phyloP scores from a whole-genome alignment of 2,113 vertebrate species.

The Lucifuga dentata region DNA sequence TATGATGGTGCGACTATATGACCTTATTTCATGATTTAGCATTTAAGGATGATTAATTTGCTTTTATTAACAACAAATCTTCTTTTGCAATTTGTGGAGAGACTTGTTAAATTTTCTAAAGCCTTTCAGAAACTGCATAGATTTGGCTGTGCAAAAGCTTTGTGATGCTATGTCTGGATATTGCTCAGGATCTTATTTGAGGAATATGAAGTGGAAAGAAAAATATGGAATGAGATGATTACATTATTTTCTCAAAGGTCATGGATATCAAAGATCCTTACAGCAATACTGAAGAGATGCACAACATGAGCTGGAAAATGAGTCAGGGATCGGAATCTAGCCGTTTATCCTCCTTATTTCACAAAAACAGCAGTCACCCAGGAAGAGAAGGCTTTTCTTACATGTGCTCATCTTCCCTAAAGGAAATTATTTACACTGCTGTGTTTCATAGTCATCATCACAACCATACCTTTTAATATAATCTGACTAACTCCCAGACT shows the following conservation, averaged over 20 bases:
- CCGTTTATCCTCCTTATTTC: slow-evolving; percentile 81
- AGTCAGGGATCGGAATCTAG: slow-evolving; percentile 74
- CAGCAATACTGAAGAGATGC: slow-evolving; percentile 67
- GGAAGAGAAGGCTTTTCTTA: slow-evolving; percentile 60
- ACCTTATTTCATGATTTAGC: slow-evolving; percentile 32
- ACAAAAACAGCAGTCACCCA: slow-evolving; percentile 74
- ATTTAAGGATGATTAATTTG: slow-evolving; percentile 29
- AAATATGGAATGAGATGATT: slow-evolving; percentile 21
- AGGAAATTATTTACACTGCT: slow-evolving; percentile 56
- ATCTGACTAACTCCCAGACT: background rate
- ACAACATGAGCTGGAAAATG: slow-evolving; percentile 70
- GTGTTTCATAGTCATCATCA: slow-evolving; percentile 40
- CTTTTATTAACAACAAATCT: slow-evolving; percentile 4
- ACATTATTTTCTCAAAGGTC: slow-evolving; percentile 43
- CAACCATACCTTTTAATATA: slow-evolving; percentile 4
- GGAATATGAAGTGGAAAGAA: slow-evolving; percentile 22
- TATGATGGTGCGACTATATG: background rate
- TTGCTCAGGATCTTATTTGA: slow-evolving; percentile 29
- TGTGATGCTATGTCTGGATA: slow-evolving; percentile 12
- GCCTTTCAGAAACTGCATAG: background rate
- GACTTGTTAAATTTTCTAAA: slow-evolving; percentile 7
- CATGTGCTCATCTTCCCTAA: slow-evolving; percentile 40
- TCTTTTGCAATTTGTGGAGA: too few relatives aligned
- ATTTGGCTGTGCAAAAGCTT: slow-evolving; percentile 12
- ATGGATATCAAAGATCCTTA: slow-evolving; percentile 66